Evolutionary conservation across 2,888 invertebrate genomes (phyloP).

Genomic region (Drosophila subquinaria): DNA sequence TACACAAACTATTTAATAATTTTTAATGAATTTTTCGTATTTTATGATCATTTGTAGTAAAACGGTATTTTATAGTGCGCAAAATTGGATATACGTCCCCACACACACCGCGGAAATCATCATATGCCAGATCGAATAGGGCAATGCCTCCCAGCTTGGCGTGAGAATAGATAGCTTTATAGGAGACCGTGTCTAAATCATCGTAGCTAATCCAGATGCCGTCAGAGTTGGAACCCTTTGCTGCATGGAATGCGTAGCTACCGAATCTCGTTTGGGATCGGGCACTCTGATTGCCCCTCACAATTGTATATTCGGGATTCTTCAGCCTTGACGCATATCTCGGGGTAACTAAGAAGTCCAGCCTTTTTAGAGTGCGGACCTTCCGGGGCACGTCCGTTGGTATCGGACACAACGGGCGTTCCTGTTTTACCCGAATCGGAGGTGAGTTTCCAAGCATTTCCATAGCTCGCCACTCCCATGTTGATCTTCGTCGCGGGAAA

Average conservation of each 20-base stretch:
- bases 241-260: conserved; percentile 91
- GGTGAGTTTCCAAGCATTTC: conserved; percentile 92
- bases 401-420: conserved; percentile 89
- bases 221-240: conserved; percentile 88
- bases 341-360: conserved; percentile 91
- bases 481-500: conserved; percentile 90
- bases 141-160: conserved; percentile 91
- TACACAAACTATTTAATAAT: too few relatives aligned
- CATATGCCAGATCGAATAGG: conserved; percentile 90
- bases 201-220: conserved; percentile 94
- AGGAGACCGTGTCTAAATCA: conserved; percentile 92
- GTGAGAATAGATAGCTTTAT: conserved; percentile 90
- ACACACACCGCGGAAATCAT: conserved; percentile 93
- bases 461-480: conserved; percentile 90
- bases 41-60: conserved; percentile 57
- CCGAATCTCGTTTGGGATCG: conserved; percentile 84
- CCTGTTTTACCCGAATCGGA: conserved; percentile 91
- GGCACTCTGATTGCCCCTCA: conserved; percentile 87
- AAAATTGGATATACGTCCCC: conserved; percentile 92
- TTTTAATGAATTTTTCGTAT: too few relatives aligned
- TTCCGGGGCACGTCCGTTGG: conserved; percentile 90
- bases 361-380: conserved; percentile 90
- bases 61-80: conserved; percentile 90
- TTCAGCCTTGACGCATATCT: conserved; percentile 91
- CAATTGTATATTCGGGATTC: conserved; percentile 87